Conservation (phyloP, 2,113 vertebrate genomes). For the Lanius ludovicianus region DNA sequence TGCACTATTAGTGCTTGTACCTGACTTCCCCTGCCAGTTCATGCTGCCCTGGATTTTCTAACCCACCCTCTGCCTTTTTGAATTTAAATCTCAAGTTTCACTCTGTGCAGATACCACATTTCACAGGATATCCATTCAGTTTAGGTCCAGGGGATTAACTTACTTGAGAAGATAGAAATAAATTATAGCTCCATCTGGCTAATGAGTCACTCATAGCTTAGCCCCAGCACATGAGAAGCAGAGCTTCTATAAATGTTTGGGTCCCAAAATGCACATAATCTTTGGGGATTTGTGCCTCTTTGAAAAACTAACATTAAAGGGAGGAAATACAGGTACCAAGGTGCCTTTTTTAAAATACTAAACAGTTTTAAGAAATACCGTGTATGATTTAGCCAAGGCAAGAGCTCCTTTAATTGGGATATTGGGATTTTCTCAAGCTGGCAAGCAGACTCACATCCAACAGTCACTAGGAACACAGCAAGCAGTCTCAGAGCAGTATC, state of each 20-base stretch:
- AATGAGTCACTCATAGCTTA: slow-evolving; percentile 20
- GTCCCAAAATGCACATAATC: neutral
- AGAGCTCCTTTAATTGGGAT: neutral
- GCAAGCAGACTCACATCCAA: neutral
- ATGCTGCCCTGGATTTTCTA: neutral
- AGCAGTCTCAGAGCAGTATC: neutral
- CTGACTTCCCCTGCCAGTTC: neutral
- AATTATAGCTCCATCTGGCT: slow-evolving; percentile 36
- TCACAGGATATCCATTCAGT: neutral
- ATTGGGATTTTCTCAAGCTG: slow-evolving; percentile 23
- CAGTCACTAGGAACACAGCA: neutral
- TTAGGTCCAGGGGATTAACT: slow-evolving; percentile 24
- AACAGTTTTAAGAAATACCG: neutral
- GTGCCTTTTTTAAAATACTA: neutral
- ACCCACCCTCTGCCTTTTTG: neutral
- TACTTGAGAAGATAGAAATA: slow-evolving; percentile 26
- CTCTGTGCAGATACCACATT: neutral
- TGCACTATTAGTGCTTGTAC: neutral
- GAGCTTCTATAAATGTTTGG: neutral
- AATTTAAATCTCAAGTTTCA: neutral
- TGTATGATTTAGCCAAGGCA: neutral
- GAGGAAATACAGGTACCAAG: neutral
- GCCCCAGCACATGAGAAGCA: neutral
- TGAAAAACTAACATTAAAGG: neutral
- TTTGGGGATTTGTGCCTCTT: neutral